Base-by-base conservation (phyloP, 2,888 invertebrate genomes). In the Teleogryllus oceanicus region DNA sequence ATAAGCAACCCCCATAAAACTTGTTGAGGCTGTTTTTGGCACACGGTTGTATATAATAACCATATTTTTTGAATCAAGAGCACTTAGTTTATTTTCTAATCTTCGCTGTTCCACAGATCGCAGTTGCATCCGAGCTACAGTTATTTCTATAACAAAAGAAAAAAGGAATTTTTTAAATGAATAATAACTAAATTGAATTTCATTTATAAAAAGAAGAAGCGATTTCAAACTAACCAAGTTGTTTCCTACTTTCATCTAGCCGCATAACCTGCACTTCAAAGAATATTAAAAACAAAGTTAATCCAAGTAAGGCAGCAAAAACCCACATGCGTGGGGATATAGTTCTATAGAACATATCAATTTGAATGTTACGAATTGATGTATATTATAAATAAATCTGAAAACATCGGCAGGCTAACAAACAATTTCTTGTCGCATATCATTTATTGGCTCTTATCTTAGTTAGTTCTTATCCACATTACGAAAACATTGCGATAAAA, bases 11-110 rank as follows among this genome's bases (percentile, higher is more conserved):
- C 96, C 96, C 83, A 96, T 96, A 86, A 98, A 96, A 88, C 97
- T 97, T 12, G 98, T 98, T 24, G 98, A 98, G 20, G 96, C 98
- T 51, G 98, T 98, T 89, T 98, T 98, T 12, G 98, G 98, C 80
- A 98, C 97, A 85, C 98, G 91, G 88, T 98, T 98, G 87, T 98
- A 98, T 84, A 98, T 94, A 82, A 98, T 91, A 78, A 97, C 92
- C 82, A 93, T 86, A 85, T 94, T 91, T 85, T 94, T 76, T 21
- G 74, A 51, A 49, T 50, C 75, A 49, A 37, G 18, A 12, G 16
- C 21, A 20, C 78, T 16, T 18, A 24, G 49, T n/a, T 20, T 20
- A 24, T 21, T 20, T 20, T 75, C 78, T 51, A 21, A 13, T 37
- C 78, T 79, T 2, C 80, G 79, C 49, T 81, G 79, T 16, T 81